These are phyloP conservation scores for Apodemia zela DNA, from an alignment of 2,888 invertebrate species.

Conservation along the genomic window DNA sequence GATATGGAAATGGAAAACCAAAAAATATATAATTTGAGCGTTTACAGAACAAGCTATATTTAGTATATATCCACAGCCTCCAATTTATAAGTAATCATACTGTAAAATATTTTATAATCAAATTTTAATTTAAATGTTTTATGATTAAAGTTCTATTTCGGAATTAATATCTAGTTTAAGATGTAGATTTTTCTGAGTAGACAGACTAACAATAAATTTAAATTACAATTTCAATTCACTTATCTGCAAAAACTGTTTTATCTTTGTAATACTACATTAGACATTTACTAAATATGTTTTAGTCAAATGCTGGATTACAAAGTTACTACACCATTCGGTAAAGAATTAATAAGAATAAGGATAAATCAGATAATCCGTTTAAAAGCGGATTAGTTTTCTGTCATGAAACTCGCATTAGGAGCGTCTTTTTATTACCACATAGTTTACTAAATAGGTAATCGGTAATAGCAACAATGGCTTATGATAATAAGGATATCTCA, in stretches of 20 bases:
- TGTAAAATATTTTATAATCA: conserved; percentile 5
- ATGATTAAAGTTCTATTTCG: background rate
- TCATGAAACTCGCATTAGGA: too few species aligned
- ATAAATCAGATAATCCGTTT: too few species aligned
- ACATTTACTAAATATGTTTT: too few species aligned
- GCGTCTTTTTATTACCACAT: too few species aligned
- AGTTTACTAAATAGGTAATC: too few species aligned
- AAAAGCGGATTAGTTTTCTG: too few species aligned
- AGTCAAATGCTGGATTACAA: too few species aligned
- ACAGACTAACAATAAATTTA: background rate
- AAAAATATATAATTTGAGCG: conserved; percentile 16
- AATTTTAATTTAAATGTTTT: conserved; percentile 1
- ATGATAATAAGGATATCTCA: too few species aligned
- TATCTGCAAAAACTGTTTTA: background rate
- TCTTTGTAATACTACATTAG: background rate
- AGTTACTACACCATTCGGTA: too few species aligned
- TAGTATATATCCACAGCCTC: conserved; percentile 33
- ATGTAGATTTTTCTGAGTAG: conserved; percentile 7
- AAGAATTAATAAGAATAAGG: too few species aligned
- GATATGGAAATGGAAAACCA: too few species aligned
- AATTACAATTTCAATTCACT: background rate
- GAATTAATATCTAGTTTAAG: conserved; percentile 9
- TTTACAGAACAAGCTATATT: conserved; percentile 23
- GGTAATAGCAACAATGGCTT: too few species aligned
- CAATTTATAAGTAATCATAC: conserved; percentile 27